These are phyloP conservation scores for Emys orbicularis DNA, from an alignment of 2,797 vertebrate species.

Conservation along the genomic window DNA sequence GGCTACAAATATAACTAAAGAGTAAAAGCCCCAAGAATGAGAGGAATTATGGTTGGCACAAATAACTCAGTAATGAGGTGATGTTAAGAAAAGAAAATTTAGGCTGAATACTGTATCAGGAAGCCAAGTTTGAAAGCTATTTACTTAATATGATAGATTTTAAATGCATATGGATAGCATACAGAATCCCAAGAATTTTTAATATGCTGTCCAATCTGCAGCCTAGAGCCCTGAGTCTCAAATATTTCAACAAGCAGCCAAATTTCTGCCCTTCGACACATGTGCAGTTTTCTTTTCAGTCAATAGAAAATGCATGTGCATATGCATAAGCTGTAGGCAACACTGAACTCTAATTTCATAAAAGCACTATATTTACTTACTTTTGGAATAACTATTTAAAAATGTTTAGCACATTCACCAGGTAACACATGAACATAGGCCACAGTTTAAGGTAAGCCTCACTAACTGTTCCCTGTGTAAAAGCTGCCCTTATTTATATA, in stretches of 20 bases:
- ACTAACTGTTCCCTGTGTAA: background rate
- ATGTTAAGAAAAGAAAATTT: background rate
- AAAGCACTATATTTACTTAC: too few species aligned
- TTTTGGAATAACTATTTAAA: too few species aligned
- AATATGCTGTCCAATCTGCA: constrained; percentile 35
- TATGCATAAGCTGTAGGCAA: too few species aligned
- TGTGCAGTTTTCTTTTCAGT: background rate
- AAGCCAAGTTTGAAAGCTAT: constrained; percentile 31
- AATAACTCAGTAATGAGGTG: background rate
- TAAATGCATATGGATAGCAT: constrained; percentile 45
- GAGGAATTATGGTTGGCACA: rapidly evolving
- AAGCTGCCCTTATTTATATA: background rate
- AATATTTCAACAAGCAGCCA: background rate
- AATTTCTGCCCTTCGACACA: background rate
- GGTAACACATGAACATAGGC: background rate
- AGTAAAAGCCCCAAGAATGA: background rate
- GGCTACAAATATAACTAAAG: background rate
- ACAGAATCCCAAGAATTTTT: background rate
- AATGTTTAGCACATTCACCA: background rate
- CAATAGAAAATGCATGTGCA: too few species aligned
- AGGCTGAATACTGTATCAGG: background rate
- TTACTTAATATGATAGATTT: background rate
- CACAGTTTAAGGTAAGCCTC: background rate
- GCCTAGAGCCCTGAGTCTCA: constrained; percentile 27
- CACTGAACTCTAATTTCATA: too few species aligned